Evolutionary conservation across 2,888 invertebrate genomes (phyloP), one percentile per base, ranked within the genome.

Genomic region (Dexiosoma caninum): DNA sequence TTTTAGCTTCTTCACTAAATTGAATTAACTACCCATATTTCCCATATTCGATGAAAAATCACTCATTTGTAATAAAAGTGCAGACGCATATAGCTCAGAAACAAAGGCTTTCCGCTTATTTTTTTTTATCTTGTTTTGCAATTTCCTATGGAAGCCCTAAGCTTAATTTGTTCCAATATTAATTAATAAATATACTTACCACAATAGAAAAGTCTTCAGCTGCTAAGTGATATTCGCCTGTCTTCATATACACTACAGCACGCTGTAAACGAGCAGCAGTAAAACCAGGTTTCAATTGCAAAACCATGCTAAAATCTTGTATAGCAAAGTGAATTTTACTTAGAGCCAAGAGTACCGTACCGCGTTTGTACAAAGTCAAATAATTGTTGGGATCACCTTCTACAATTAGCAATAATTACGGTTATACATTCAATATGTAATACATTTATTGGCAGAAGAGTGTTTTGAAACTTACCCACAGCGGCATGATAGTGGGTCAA

Each of bases 401-500:
- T 98, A 72, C 0, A 83, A 30, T 19, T 53, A 53, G 8, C 27
- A 12, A 46, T 49, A 27, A 37, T 7, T 1, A 14, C 6, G 12
- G 4, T 21, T 46, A 9, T 3, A 21, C 14, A n/a, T 42, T 42
- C 16, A 46, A 14, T 23, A 12, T 23, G 7, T 2, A 23, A 23
- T 23, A 12, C 46, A 49, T 1, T 12, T 12, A 2, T n/a, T 19
- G 6, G 23, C 23, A 30, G 27, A 30, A 2, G 8, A 0, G 2
- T 19, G 2, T 44, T 2, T 8, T 10, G 44, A 62, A 42, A 91
- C 94, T 92, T 89, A 96, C 96, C 98, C 85, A 99, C 97, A 85
- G 99, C 99, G 81, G 97, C 96, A 92, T 99, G 98, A 91, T 98
- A 99, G 90, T 99, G 98, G 78, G 97, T 95, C 60, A 99, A 91